Base-by-base conservation (phyloP, 1,140 invertebrate genomes). In the Drosophila kikkawai region DNA sequence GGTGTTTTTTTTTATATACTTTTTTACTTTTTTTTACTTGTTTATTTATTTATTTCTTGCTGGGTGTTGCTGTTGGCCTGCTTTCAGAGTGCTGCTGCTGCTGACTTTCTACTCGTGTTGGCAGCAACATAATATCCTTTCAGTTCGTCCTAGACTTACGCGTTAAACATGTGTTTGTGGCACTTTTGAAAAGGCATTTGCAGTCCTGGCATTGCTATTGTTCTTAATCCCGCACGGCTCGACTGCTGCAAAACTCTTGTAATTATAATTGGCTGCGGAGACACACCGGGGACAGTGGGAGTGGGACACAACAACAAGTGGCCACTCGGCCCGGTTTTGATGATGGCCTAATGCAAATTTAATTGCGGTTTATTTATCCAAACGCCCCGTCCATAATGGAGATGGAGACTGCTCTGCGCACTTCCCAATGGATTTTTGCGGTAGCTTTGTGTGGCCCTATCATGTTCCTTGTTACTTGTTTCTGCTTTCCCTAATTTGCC, bases 101-200 rank as follows among this genome's bases (percentile, higher is more conserved):
- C 22, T 65, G 53, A 53, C 68, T 67, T 67, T 66, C 55, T 45
- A 36, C 59, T 81, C 78, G 68, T 81, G 57, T 75, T 75, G 82
- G 71, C 81, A 67, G 61, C 61, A 66, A 67, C 81, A 84, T 76
- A 77, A 85, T 80, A 84, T 76, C 65, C 39, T 61, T 80, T 65
- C 37, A 47, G 26, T 55, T 71, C 15, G 58, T 64, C 39, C 50
- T 75, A 32, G 13, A 26, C 63, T 32, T 29, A 29, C 26, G n/a
- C 9, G 9, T 26, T 48, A 39, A 55, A 60, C 75, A 69, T 69
- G 67, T 71, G 65, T 64, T 67, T 67, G 50, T 66, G 48, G 66
- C 60, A 63, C 57, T 70, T 50, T 70, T 48, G 19, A 74, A 57
- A 64, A 75, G 70, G 58, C 73, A 75, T 75, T 63, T 55, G 50